phyloP scores from a whole-genome alignment of 1,140 invertebrate species.

The Saccostrea glomerata region DNA sequence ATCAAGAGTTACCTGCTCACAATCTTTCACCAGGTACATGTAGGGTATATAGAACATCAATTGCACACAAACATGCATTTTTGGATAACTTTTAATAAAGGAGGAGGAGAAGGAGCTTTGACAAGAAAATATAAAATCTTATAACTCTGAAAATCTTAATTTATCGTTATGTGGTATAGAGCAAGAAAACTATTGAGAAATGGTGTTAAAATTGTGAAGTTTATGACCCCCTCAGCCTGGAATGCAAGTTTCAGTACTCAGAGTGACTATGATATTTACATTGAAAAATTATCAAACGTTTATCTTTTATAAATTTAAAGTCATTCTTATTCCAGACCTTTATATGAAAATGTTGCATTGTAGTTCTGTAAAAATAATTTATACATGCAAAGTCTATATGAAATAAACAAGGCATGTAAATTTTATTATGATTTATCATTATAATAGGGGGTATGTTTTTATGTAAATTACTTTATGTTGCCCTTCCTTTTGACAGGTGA shows the following conservation, averaged over 20 bases:
- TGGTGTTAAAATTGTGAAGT: background rate
- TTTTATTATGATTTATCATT: too few species aligned
- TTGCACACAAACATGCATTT: too few species aligned
- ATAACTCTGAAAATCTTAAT: background rate
- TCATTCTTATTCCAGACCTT: too few species aligned
- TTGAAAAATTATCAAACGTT: background rate
- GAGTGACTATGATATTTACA: background rate
- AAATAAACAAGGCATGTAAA: too few species aligned
- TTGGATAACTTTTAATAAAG: too few species aligned
- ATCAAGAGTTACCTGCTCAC: constrained; percentile 77
- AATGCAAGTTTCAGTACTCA: background rate
- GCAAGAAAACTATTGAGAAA: background rate
- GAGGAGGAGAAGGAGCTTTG: background rate
- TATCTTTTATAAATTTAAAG: too few species aligned
- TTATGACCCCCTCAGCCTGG: background rate
- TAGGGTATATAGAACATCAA: too few species aligned
- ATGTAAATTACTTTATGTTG: background rate
- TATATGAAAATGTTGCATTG: too few species aligned
- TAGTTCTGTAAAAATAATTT: too few species aligned
- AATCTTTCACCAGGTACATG: constrained; percentile 79
- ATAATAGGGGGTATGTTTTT: background rate
- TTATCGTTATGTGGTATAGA: too few species aligned
- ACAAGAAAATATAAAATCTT: background rate
- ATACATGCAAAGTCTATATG: too few species aligned
- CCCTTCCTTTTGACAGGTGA: constrained; percentile 75